Conservation (phyloP, 2,888 invertebrate species). For the Arctia plantaginis region DNA sequence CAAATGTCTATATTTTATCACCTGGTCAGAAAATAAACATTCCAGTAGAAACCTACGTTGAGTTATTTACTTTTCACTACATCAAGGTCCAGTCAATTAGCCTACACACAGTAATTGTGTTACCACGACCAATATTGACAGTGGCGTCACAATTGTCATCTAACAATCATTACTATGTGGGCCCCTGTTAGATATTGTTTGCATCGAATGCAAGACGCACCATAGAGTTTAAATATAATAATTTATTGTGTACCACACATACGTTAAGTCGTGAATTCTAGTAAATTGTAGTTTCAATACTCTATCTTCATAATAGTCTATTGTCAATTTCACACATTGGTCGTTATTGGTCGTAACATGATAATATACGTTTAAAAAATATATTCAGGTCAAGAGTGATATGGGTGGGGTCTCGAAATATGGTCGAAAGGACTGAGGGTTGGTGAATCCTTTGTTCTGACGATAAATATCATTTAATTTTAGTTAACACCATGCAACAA, state of each 20-base stretch:
- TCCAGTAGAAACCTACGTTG: background rate
- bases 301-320: background rate
- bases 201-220: background rate
- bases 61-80: conserved; percentile 26
- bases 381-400: no score
- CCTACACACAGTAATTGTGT: conserved; percentile 26
- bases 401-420: no score
- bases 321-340: background rate
- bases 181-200: conserved; percentile 20
- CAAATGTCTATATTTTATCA: background rate
- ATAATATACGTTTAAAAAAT: background rate
- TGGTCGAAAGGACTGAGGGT: no score
- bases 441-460: background rate
- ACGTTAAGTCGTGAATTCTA: conserved; percentile 2
- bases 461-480: background rate
- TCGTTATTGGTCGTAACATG: background rate
- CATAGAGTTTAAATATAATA: background rate
- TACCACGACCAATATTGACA: conserved; percentile 33
- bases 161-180: conserved; percentile 29
- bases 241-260: background rate
- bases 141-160: conserved; percentile 13
- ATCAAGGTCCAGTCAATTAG: conserved; percentile 29
- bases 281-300: conserved; percentile 5
- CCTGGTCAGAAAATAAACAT: background rate
- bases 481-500: background rate